These are phyloP conservation scores for Rhagonycha lutea DNA, from an alignment of 2,888 invertebrate species.

Conservation along the genomic window DNA sequence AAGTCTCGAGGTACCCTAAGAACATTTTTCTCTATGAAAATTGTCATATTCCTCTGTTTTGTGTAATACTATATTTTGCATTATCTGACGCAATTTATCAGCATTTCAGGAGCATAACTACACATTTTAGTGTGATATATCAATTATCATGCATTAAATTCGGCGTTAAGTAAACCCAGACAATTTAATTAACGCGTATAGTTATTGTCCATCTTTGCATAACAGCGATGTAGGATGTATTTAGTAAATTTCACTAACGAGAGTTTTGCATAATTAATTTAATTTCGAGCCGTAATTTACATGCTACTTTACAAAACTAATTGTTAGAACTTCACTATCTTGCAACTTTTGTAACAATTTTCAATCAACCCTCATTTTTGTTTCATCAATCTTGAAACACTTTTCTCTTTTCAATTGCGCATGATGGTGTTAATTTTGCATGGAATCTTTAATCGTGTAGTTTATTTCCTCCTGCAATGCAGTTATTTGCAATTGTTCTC, in stretches of 20 bases:
- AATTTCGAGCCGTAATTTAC: slow-evolving; percentile 30
- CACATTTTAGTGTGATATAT: background rate
- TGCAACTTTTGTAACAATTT: slow-evolving; percentile 9
- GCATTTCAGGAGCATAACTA: background rate
- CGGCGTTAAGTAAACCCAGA: background rate
- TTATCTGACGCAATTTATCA: background rate
- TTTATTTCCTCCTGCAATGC: slow-evolving; percentile 23
- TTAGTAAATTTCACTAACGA: slow-evolving; percentile 28
- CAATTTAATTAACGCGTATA: background rate
- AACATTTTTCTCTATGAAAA: no score
- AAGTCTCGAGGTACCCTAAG: no score
- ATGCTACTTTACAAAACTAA: slow-evolving; percentile 18
- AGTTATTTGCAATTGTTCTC: slow-evolving; percentile 28
- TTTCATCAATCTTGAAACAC: background rate
- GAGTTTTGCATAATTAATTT: slow-evolving; percentile 34
- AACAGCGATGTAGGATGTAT: slow-evolving; percentile 13
- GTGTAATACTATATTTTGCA: background rate
- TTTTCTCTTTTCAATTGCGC: background rate
- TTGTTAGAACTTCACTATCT: slow-evolving; percentile 12
- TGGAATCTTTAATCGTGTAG: slow-evolving; percentile 6
- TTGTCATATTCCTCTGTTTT: no score
- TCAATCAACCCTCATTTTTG: slow-evolving; percentile 10
- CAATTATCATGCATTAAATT: background rate
- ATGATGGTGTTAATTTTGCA: background rate
- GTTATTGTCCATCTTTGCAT: background rate